Conservation (phyloP, 2,113 vertebrate species). For the Pteronura brasiliensis region DNA sequence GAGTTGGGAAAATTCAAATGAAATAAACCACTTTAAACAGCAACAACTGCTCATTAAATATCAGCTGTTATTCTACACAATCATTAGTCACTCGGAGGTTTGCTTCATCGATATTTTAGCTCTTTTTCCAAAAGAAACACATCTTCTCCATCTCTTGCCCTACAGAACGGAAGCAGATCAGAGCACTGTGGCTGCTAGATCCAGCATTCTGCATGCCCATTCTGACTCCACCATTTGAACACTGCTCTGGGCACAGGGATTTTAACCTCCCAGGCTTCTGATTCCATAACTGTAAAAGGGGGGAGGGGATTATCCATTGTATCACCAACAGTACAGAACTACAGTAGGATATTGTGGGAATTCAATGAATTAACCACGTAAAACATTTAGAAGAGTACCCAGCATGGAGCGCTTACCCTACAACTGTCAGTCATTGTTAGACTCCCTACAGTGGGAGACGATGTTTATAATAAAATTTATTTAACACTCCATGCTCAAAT, state of each 20-base stretch:
- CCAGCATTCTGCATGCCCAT: not conserved
- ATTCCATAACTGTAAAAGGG: not conserved
- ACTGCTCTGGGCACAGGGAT: not conserved
- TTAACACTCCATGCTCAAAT: not conserved
- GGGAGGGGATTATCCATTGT: not conserved
- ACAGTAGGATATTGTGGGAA: not conserved
- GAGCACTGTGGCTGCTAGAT: not conserved
- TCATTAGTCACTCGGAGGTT: not conserved
- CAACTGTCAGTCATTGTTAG: not conserved
- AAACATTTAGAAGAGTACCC: not conserved
- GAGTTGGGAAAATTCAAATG: not conserved
- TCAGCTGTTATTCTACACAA: not conserved
- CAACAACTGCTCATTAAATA: not conserved
- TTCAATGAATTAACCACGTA: not conserved
- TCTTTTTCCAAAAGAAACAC: not conserved
- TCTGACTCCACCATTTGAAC: not conserved
- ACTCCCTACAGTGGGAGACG: not conserved
- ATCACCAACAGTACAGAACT: not conserved
- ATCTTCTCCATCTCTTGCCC: not conserved
- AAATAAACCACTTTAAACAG: not conserved
- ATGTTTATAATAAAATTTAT: not conserved
- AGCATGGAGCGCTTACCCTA: not conserved
- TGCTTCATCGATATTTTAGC: not conserved
- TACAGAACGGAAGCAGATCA: not conserved
- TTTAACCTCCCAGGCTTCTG: not conserved